Percentiles rank a stretch among this genome's conserved stretches.
Evolutionary conservation across 2,113 vertebrate species (phyloP).

Genomic region (Pseudonaja textilis): DNA sequence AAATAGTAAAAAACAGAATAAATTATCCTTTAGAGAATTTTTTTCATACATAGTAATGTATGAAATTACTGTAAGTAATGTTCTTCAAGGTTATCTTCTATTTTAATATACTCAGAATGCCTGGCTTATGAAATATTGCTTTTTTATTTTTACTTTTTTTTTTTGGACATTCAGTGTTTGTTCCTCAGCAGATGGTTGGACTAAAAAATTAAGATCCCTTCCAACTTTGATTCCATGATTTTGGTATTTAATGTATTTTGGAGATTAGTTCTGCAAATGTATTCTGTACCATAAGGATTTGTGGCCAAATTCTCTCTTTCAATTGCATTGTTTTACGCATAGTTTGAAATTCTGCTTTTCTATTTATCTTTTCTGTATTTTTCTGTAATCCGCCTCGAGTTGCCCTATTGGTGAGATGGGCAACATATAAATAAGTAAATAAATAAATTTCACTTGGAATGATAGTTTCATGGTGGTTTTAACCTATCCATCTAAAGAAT

Average conservation of each 20-base stretch:
- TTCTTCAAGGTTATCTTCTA: background rate
- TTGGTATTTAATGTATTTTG: background rate
- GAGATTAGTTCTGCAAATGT: background rate
- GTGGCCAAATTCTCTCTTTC: background rate
- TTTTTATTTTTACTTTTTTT: background rate
- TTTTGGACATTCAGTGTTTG: background rate
- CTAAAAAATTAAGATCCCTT: background rate
- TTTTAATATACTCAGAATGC: background rate
- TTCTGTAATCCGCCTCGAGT: background rate
- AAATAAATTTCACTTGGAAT: background rate
- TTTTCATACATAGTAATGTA: background rate
- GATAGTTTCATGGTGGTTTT: background rate
- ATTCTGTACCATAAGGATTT: background rate
- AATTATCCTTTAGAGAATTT: background rate
- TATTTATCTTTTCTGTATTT: background rate
- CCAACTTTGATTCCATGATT: background rate
- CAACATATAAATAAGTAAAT: background rate
- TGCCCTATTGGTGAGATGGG: background rate
- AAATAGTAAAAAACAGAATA: background rate
- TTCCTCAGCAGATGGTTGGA: background rate
- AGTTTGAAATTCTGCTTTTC: background rate
- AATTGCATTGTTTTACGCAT: background rate
- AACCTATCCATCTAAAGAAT: background rate
- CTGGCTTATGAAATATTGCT: background rate
- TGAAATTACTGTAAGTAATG: background rate